These are phyloP conservation scores for Forbesichthys agassizii DNA, from an alignment of 2,113 vertebrate species.

Conservation along the genomic window DNA sequence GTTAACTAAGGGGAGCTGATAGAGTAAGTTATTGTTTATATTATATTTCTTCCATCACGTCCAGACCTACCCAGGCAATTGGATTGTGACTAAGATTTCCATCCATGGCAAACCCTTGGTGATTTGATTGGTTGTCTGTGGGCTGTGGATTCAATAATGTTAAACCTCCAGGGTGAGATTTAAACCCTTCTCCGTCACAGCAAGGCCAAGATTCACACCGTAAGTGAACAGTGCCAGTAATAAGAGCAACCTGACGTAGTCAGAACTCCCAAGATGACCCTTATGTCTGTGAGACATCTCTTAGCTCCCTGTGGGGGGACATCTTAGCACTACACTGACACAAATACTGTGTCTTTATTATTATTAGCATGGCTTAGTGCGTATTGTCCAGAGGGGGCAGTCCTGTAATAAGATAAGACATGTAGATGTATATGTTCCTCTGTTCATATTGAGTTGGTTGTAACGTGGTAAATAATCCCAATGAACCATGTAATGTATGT, in stretches of 20 bases:
- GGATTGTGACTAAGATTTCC: constrained; percentile 13
- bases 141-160: constrained; percentile 38
- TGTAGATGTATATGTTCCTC: background rate
- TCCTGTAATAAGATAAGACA: background rate
- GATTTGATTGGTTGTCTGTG: constrained; percentile 26
- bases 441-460: background rate
- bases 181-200: constrained; percentile 11
- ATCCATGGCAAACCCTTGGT: constrained; percentile 5
- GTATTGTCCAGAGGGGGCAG: background rate
- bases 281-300: constrained; percentile 17
- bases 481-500: background rate
- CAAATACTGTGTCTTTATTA: background rate
- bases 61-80: constrained; percentile 4
- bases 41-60: background rate
- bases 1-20: too few relatives aligned
- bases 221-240: constrained; percentile 38
- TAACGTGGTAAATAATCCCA: background rate
- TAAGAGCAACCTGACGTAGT: constrained; percentile 30
- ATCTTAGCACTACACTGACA: background rate
- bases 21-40: too few relatives aligned
- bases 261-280: constrained; percentile 33
- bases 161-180: constrained; percentile 20
- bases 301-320: background rate
- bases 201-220: constrained; percentile 7
- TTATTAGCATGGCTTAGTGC: too few relatives aligned